These are phyloP conservation scores for Aphidoletes aphidimyza DNA, from an alignment of 2,888 invertebrate species.

Conservation along the genomic window DNA sequence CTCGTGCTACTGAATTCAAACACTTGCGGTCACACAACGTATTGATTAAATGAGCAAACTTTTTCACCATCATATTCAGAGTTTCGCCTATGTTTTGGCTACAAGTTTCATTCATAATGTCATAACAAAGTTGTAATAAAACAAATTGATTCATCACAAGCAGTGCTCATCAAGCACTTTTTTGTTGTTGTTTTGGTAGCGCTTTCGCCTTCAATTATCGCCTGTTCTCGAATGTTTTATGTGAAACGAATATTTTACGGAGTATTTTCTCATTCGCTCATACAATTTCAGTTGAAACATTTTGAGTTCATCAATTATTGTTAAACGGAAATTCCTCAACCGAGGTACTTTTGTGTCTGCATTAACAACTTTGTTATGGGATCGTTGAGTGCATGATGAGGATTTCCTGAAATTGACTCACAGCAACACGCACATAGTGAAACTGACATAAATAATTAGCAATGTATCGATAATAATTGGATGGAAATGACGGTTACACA, in stretches of 20 bases:
- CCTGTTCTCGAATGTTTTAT: not conserved
- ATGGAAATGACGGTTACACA: not conserved
- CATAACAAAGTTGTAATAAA: constrained; percentile 14
- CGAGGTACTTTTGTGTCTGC: not conserved
- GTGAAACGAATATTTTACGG: not conserved
- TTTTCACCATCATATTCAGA: not conserved
- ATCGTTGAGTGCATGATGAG: too few relatives aligned
- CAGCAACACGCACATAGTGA: not conserved
- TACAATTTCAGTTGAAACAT: too few relatives aligned
- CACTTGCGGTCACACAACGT: too few relatives aligned
- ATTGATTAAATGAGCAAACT: not conserved
- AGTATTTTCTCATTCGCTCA: too few relatives aligned
- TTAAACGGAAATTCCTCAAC: not conserved
- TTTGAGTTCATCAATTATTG: not conserved
- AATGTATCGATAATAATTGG: constrained; percentile 24
- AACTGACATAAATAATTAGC: not conserved
- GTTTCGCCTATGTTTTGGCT: not conserved
- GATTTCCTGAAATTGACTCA: too few relatives aligned
- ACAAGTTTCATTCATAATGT: constrained; percentile 2
- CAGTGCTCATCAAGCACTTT: too few relatives aligned
- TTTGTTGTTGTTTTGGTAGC: not conserved
- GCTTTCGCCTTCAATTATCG: not conserved
- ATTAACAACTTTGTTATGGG: too few relatives aligned
- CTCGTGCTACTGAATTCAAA: too few relatives aligned
- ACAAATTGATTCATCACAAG: constrained; percentile 36